Conservation (phyloP, 2,113 vertebrate species). For the Ibidorhyncha struthersii region DNA sequence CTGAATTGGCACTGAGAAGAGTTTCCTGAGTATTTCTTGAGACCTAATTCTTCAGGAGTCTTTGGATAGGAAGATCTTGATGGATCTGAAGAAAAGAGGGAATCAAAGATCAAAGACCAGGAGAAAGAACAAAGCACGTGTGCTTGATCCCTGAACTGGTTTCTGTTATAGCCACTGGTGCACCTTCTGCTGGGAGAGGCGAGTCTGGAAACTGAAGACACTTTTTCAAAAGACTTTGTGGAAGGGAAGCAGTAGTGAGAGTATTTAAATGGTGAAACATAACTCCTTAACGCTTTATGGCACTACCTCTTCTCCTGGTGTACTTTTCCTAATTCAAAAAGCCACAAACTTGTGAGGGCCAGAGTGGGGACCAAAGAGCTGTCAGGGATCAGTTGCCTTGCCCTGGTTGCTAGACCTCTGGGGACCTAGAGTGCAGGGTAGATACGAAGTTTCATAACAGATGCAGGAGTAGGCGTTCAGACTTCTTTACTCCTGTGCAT, state of each 20-base stretch:
- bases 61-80: not conserved
- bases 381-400: not conserved
- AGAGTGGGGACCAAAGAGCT: not conserved
- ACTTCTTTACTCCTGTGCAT: not conserved
- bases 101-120: not conserved
- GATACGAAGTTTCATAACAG: not conserved
- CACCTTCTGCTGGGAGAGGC: not conserved
- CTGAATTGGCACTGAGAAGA: not conserved
- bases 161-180: not conserved
- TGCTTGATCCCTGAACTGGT: not conserved
- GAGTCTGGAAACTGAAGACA: not conserved
- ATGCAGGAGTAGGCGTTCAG: not conserved
- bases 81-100: not conserved
- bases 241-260: not conserved
- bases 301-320: not conserved
- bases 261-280: not conserved
- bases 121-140: not conserved
- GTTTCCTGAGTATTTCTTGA: not conserved
- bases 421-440: accelerated
- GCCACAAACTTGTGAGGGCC: not conserved
- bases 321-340: not conserved
- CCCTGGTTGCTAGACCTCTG: not conserved
- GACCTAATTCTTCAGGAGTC: not conserved
- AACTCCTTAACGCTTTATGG: not conserved
- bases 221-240: not conserved